Conservation (phyloP, 2,888 invertebrate genomes). For the Nymphalis urticae region DNA sequence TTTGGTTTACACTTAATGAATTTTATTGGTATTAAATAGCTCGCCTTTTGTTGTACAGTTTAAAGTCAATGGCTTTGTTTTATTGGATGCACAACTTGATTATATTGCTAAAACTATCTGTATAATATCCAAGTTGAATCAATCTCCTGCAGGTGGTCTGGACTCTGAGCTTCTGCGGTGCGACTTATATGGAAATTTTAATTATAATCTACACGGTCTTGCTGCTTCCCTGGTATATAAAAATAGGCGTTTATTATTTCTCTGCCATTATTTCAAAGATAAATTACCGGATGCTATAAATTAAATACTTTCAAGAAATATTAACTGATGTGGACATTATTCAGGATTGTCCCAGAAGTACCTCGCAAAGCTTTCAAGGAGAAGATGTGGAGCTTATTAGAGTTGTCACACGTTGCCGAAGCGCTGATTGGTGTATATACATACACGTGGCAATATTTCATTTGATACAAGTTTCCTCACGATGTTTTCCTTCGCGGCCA, state of each 20-base stretch:
- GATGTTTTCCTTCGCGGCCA: too few species aligned
- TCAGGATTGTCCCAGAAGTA: too few species aligned
- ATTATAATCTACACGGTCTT: slow-evolving; percentile 13
- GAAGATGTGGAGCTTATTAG: too few species aligned
- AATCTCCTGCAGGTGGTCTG: slow-evolving; percentile 16
- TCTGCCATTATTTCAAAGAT: not conserved
- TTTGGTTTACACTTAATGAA: slow-evolving; percentile 18
- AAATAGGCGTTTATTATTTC: not conserved
- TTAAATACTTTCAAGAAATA: not conserved
- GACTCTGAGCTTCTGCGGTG: not conserved
- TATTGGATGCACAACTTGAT: not conserved
- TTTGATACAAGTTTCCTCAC: too few species aligned
- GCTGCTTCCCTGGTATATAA: not conserved
- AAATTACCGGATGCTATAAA: not conserved
- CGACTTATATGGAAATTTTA: slow-evolving; percentile 18
- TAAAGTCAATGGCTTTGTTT: not conserved
- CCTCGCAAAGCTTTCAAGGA: too few species aligned
- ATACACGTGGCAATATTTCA: too few species aligned
- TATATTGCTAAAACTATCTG: not conserved
- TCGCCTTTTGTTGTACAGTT: not conserved
- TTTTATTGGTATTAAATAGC: slow-evolving; percentile 15
- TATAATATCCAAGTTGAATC: slow-evolving; percentile 9
- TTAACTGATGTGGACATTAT: too few species aligned
- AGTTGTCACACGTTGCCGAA: too few species aligned
- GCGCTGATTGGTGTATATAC: too few species aligned